phyloP scores from a whole-genome alignment of 2,113 vertebrate genomes.

The Erythrolamprus reginae region DNA sequence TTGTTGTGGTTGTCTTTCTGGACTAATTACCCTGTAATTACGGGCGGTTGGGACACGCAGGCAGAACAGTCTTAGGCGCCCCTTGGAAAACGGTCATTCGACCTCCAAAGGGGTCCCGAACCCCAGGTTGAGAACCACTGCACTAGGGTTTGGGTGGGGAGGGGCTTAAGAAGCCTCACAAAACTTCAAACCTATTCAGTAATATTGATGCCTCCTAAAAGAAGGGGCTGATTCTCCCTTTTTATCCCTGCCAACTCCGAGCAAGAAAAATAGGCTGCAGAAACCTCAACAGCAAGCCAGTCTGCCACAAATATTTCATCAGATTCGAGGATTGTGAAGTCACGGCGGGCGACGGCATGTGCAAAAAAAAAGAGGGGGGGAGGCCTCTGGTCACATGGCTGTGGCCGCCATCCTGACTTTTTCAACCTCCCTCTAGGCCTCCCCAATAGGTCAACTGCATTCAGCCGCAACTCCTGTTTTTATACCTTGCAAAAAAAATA shows the following conservation, averaged over 20 bases:
- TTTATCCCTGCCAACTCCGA: neutral
- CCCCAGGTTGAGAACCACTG: too few species aligned
- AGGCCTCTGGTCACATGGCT: neutral
- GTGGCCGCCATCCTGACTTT: neutral
- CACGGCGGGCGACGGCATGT: neutral
- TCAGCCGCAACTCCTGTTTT: neutral
- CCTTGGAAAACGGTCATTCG: too few species aligned
- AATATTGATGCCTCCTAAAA: neutral
- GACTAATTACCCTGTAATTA: too few species aligned
- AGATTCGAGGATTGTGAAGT: neutral
- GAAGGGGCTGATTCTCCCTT: neutral
- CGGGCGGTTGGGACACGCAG: too few species aligned
- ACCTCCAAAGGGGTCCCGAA: too few species aligned
- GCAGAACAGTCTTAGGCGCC: too few species aligned
- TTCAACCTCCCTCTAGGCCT: neutral
- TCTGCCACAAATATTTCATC: neutral
- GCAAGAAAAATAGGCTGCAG: neutral
- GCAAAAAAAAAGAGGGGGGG: neutral
- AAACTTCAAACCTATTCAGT: neutral
- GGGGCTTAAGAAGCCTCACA: neutral
- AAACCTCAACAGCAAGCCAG: neutral
- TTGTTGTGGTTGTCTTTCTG: too few species aligned
- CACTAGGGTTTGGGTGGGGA: too few species aligned
- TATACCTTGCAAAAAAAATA: neutral
- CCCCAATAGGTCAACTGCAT: neutral